Evolutionary conservation across 2,113 vertebrate genomes (phyloP).

Genomic region (Thunnus maccoyii): DNA sequence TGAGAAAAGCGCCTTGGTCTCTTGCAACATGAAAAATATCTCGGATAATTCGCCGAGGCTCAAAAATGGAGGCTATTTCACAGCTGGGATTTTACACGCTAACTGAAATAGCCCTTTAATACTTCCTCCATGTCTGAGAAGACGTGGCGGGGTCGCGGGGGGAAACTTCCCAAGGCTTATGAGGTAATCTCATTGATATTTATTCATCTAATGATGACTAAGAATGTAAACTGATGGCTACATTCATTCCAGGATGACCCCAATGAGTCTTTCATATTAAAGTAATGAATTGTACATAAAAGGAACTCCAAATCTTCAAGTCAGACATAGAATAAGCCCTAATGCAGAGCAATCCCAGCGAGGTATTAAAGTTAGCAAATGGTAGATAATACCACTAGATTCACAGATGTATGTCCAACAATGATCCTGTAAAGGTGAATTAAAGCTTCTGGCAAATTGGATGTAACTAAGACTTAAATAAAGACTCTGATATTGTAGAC

Average conservation of each 20-base stretch:
- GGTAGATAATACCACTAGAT: constrained; percentile 83
- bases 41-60: constrained; percentile 71
- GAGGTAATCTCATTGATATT: constrained; percentile 86
- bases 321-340: constrained; percentile 73
- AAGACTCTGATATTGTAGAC: constrained; percentile 68
- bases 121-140: constrained; percentile 69
- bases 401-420: constrained; percentile 77
- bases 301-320: constrained; percentile 76
- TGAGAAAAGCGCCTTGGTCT: constrained; percentile 58
- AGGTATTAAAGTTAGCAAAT: constrained; percentile 85
- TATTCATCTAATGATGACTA: constrained; percentile 85
- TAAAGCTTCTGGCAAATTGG: constrained; percentile 80
- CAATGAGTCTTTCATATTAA: constrained; percentile 77
- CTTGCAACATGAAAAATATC: constrained; percentile 76
- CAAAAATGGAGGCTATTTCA: constrained; percentile 69
- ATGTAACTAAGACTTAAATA: constrained; percentile 80
- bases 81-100: constrained; percentile 65
- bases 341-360: constrained; percentile 76
- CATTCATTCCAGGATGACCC: constrained; percentile 77
- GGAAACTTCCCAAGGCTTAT: constrained; percentile 75
- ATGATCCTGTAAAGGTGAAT: constrained; percentile 78
- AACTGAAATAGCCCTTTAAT: constrained; percentile 77
- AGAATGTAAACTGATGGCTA: constrained; percentile 81
- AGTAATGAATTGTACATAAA: constrained; percentile 82
- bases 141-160: constrained; percentile 47